Conservation (phyloP, 1,140 invertebrate species). For the Sesamia nonagrioides region DNA sequence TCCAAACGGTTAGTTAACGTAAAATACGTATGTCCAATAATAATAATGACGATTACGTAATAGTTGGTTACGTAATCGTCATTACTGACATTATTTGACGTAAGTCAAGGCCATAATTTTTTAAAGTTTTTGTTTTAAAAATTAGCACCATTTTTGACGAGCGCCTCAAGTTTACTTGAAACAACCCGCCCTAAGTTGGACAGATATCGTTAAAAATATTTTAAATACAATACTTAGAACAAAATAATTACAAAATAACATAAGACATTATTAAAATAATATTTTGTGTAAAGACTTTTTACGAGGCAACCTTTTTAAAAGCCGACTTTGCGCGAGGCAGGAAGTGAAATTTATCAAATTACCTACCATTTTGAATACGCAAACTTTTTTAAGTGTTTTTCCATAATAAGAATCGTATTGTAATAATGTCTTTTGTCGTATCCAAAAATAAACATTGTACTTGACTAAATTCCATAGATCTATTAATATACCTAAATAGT, state of each 20-base stretch:
- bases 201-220: background rate
- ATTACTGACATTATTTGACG: background rate
- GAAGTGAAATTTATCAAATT: too few relatives aligned
- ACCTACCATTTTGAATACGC: background rate
- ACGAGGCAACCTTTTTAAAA: background rate
- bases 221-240: background rate
- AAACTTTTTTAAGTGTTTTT: too few relatives aligned
- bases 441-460: slow-evolving; percentile 5
- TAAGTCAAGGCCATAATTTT: too few relatives aligned
- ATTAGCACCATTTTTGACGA: background rate
- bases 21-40: too few relatives aligned
- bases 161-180: too few relatives aligned
- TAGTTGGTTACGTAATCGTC: too few relatives aligned
- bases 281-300: background rate
- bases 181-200: too few relatives aligned
- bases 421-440: background rate
- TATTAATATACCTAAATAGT: background rate
- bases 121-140: background rate
- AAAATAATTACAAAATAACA: background rate
- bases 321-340: background rate
- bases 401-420: background rate
- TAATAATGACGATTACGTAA: too few relatives aligned
- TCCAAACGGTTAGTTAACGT: too few relatives aligned
- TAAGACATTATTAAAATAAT: background rate
- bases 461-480: background rate